A percentile compares a stretch with the other conserved stretches of the same genome.
Evolutionary conservation across 2,797 vertebrate species (phyloP).

Genomic region (Cryptoprocta ferox): DNA sequence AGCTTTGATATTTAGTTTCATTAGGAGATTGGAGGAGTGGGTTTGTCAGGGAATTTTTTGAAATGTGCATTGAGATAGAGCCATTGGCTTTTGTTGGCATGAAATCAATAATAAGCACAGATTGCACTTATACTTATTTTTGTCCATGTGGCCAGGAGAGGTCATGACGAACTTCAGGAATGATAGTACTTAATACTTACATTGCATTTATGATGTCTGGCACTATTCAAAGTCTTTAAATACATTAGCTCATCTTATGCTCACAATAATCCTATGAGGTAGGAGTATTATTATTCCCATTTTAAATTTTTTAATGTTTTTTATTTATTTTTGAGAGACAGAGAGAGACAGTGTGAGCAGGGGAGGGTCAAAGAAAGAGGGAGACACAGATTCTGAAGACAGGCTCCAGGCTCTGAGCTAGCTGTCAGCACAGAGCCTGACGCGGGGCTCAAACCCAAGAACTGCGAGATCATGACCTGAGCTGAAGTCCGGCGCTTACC

Average conservation of each 20-base stretch:
- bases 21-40: not conserved
- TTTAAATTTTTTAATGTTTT: too few relatives aligned
- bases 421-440: too few relatives aligned
- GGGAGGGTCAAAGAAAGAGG: too few relatives aligned
- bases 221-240: conserved; percentile 27
- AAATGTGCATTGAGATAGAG: conserved; percentile 16
- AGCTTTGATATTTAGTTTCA: conserved; percentile 8
- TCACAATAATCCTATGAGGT: not conserved
- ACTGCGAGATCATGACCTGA: too few relatives aligned
- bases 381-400: too few relatives aligned
- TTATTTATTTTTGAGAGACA: too few relatives aligned
- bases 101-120: not conserved
- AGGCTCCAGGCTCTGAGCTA: too few relatives aligned
- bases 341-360: too few relatives aligned
- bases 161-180: not conserved
- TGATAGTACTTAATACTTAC: not conserved
- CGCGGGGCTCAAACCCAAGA: too few relatives aligned
- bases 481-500: too few relatives aligned
- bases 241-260: conserved; percentile 1
- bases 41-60: not conserved
- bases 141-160: not conserved
- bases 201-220: not conserved
- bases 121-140: not conserved
- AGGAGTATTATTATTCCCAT: not conserved
- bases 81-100: not conserved